Base-by-base conservation (phyloP, 2,113 vertebrate genomes). In the Oryzias melastigma region DNA sequence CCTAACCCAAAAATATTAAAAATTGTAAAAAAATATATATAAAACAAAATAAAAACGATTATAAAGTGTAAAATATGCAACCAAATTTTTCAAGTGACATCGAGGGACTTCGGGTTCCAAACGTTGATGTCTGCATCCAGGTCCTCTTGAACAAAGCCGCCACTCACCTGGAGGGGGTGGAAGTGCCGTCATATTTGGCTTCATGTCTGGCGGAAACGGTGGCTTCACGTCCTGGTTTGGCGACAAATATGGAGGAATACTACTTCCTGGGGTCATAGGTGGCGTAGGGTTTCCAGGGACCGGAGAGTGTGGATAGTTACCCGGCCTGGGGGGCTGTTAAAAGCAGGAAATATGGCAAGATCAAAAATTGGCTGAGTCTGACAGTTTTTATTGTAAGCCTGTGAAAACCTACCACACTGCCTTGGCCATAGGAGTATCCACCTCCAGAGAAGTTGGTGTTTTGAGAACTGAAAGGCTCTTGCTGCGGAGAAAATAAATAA, bases 251-350 rank as follows among this genome's bases (percentile, higher is more conserved):
- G 95, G 94, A 59, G 96, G 96, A 81, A 99, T 98, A 89, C 91
- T 97, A 89, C 95, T 99, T 86, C 97, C 95, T 14, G 97, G 97
- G 78, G 97, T 98, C 95, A 99, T 98, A 55, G 97, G 97, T 63
- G 97, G 97, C 0, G 97, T 98, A 73, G 97, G 97, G 81, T 99
- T 99, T 76, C 97, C 97, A 82, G 97, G 97, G 82, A 99, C 97
- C n/a, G 97, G 97, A 1, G 97, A 99, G 92, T 98, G 97, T 63
- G 97, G 96, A 89, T 99, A 99, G 91, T 95, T 99, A 63, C 93
- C 94, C 65, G 96, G 95, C 85, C 97, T 94, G 47, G 95, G 95
- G 75, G 96, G 95, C 95, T 98, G 85, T 88, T 52, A 59, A 88
- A 84, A 87, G 13, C 14, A 72, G 43, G 17, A 40, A 69, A 68